phyloP scores from a whole-genome alignment of 2,797 vertebrate species.

The Varecia variegata region DNA sequence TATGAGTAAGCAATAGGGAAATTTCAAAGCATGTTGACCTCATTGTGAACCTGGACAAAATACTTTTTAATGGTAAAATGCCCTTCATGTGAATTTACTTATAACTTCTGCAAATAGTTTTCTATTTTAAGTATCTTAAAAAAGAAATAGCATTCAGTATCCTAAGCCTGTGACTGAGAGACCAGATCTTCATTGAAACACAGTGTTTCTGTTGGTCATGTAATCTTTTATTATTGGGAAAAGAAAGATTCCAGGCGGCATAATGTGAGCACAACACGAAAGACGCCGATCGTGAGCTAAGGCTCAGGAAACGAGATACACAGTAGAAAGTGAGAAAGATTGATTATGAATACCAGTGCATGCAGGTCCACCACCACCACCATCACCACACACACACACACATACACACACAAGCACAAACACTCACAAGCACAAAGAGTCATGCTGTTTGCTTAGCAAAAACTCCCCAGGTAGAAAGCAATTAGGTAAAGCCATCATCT shows the following conservation, averaged over 20 bases:
- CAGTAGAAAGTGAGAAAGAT: neutral
- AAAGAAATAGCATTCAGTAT: neutral
- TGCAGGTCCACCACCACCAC: neutral
- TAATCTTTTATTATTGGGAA: neutral
- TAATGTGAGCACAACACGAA: neutral
- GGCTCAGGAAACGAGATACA: neutral
- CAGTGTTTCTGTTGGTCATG: neutral
- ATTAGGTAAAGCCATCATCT: neutral
- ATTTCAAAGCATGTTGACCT: neutral
- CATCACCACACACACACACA: neutral
- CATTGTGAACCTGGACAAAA: neutral
- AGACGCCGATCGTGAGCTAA: neutral
- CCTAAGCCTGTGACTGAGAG: neutral
- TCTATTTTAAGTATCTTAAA: neutral
- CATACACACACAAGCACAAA: neutral
- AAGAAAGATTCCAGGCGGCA: neutral
- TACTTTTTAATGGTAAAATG: neutral
- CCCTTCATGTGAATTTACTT: neutral
- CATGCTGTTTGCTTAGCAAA: neutral
- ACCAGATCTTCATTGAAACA: neutral
- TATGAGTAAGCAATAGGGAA: neutral
- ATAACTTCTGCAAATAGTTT: neutral
- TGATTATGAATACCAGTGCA: neutral
- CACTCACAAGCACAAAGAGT: neutral
- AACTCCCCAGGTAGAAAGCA: neutral